Percentiles rank a stretch among this genome's conserved stretches.
Evolutionary conservation across 2,113 vertebrate species (phyloP).

Genomic region (Patagioenas fasciata): DNA sequence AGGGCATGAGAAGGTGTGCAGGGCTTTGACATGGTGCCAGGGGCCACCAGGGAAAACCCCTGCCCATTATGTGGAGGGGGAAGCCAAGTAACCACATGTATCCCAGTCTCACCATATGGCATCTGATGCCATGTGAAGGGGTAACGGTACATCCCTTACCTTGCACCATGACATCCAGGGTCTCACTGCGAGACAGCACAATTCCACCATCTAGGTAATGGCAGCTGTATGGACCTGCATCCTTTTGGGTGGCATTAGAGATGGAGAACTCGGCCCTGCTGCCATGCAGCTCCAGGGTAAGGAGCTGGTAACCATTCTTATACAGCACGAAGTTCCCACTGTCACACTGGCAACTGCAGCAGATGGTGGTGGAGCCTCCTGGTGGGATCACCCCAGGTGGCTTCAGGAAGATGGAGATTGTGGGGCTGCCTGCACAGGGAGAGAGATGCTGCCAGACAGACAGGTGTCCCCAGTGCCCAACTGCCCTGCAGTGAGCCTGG

Average conservation of each 20-base stretch:
- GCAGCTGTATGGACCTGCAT: neutral
- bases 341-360: neutral
- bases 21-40: neutral
- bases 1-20: neutral
- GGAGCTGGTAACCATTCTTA: fast-evolving
- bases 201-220: neutral
- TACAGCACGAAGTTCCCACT: neutral
- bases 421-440: neutral
- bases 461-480: neutral
- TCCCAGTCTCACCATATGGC: fast-evolving
- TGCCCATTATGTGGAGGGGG: neutral
- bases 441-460: neutral
- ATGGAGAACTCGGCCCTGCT: neutral
- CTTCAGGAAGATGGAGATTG: conserved; percentile 32
- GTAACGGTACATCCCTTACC: neutral
- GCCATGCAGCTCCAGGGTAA: fast-evolving
- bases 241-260: neutral
- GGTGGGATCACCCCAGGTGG: neutral
- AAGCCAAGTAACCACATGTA: neutral
- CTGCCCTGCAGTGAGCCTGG: fast-evolving
- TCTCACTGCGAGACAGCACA: neutral
- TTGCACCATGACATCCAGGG: neutral
- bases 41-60: neutral
- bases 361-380: neutral
- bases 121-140: fast-evolving